Conservation (phyloP, 2,797 vertebrate genomes). For the Labeo calbasu region DNA sequence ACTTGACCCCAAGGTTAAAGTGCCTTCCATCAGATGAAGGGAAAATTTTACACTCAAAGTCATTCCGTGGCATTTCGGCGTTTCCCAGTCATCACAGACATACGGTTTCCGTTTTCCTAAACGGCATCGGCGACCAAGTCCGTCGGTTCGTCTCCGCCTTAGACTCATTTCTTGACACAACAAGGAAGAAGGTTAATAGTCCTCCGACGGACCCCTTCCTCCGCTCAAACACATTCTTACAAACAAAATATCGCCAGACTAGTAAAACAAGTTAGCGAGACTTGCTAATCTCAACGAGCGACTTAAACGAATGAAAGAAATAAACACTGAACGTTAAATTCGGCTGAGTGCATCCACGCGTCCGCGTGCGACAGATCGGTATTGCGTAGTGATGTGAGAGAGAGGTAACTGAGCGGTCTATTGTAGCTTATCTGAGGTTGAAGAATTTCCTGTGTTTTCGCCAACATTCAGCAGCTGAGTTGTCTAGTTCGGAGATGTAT, state of each 20-base stretch:
- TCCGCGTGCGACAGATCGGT: conserved; percentile 70
- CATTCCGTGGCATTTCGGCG: conserved; percentile 51
- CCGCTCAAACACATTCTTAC: conserved; percentile 39
- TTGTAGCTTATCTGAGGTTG: conserved; percentile 83
- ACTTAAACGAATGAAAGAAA: conserved; percentile 41
- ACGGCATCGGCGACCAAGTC: conserved; percentile 20
- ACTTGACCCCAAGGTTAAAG: conserved; percentile 52
- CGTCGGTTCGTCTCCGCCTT: conserved; percentile 34
- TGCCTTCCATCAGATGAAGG: conserved; percentile 57
- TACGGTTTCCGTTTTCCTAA: conserved; percentile 34
- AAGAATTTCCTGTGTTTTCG: conserved; percentile 62
- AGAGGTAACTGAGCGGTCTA: conserved; percentile 80
- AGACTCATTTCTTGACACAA: conserved; percentile 1
- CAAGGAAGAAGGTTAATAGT: not conserved
- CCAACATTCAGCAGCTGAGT: conserved; percentile 66
- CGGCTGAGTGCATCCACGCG: conserved; percentile 61
- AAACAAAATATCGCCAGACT: conserved; percentile 38
- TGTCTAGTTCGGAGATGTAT: conserved; percentile 55
- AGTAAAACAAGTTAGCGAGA: conserved; percentile 30
- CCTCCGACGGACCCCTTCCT: conserved; percentile 10
- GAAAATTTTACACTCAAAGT: conserved; percentile 53
- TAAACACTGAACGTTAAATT: conserved; percentile 51
- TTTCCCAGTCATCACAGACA: conserved; percentile 38
- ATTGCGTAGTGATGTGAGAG: conserved; percentile 80
- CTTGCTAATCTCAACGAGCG: conserved; percentile 33